A percentile compares a stretch with the other conserved stretches of the same genome.
These are phyloP conservation scores for Malurus elegans DNA, from an alignment of 2,113 vertebrate genomes.

Conservation along the genomic window DNA sequence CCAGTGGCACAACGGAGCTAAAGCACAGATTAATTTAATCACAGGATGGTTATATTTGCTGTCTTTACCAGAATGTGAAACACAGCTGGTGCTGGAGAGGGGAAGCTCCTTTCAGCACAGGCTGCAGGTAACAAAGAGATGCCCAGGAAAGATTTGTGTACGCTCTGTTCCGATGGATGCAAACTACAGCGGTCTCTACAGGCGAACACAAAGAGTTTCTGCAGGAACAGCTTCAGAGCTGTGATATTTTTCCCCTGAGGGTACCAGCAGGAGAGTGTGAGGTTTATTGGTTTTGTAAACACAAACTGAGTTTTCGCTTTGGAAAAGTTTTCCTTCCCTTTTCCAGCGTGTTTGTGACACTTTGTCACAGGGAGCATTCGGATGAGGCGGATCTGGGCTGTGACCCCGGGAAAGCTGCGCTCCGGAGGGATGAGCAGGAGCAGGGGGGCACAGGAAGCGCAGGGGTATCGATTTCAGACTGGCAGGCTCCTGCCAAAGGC, in stretches of 20 bases:
- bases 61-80: background rate
- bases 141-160: background rate
- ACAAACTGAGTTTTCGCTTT: background rate
- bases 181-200: background rate
- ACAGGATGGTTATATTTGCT: background rate
- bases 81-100: background rate
- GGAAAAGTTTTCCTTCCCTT: background rate
- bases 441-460: background rate
- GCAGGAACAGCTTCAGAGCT: background rate
- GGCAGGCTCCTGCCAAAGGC: background rate
- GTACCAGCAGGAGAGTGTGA: background rate
- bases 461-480: slow-evolving; percentile 11
- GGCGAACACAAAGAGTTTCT: background rate
- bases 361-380: background rate
- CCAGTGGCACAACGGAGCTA: background rate
- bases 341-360: background rate
- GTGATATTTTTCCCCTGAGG: background rate
- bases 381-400: background rate
- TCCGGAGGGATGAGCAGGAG: background rate
- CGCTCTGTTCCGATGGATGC: background rate
- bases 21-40: background rate
- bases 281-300: background rate
- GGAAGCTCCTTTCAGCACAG: background rate
- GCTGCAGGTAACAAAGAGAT: background rate
- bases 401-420: background rate